Base-by-base conservation (phyloP, 1,140 invertebrate species). In the Scaptomyza hsui region DNA sequence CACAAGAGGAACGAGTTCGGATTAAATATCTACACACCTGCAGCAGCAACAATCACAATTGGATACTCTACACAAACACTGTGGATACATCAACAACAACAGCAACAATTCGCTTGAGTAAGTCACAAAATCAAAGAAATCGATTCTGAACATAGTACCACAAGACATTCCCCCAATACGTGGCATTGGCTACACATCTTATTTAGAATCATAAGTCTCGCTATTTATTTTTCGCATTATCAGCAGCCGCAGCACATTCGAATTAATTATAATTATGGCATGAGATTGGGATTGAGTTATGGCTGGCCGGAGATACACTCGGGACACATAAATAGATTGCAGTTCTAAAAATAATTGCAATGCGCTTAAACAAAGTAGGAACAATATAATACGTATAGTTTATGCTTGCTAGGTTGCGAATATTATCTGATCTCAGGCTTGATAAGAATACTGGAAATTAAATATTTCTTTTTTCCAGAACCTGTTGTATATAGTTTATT, bases 21-120 rank as follows among this genome's bases (percentile, higher is more conserved):
- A 85, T 86, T 85, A 85, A 85, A 80, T 74, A 81, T 57, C 72
- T 76, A 68, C 48, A 67, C 69, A 75, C 60, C 72, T 64, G 63
- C 78, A 69, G 72, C 78, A 75, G 26, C 64, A 68, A 72, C 69
- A 60, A 60, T 73, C 77, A 68, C 71, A 74, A 47, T 85, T 85
- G 81, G 81, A 86, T 85, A 85, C 77, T 47, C 48, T 48, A 15
- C 29, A 48, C 26, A 29, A 1, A 1, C 39, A 32, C 29, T 32
- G n/a, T 37, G 32, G 32, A 37, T 16, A 39, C 18, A 52, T 64
- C 62, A 77, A 69, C 60, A 47, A 64, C 72, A 65, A 68, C 68
- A 76, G 52, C 62, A 71, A 63, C 55, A 86, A 85, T 81, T 88
- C 74, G 77, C 67, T 81, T 63, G 81, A 85, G 81, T 85, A 85